phyloP scores from a whole-genome alignment of 1,140 invertebrate species.

The Caenorhabditis inopinata region DNA sequence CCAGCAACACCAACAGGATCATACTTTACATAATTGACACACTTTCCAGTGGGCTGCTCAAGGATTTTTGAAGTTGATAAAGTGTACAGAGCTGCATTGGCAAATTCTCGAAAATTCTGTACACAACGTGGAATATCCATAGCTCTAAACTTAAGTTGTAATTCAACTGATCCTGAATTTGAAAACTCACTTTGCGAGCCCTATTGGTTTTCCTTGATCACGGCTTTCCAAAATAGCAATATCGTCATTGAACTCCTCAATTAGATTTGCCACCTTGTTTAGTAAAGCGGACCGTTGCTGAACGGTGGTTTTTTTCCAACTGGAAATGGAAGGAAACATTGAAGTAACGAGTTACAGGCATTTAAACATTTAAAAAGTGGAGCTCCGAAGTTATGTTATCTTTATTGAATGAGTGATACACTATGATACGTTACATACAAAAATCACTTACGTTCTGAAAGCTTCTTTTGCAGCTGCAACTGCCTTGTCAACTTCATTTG shows the following conservation, averaged over 20 bases:
- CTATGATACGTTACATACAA: background rate
- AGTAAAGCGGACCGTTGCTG: constrained; percentile 65
- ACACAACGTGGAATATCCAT: constrained; percentile 72
- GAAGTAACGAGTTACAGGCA: no score
- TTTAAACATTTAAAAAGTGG: no score
- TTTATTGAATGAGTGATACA: constrained; percentile 33
- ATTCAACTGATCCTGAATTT: background rate
- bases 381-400: no score
- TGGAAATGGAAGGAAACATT: no score
- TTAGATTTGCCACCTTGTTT: constrained; percentile 70
- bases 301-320: constrained; percentile 66
- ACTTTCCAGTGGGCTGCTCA: constrained; percentile 65
- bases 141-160: background rate
- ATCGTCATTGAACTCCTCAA: constrained; percentile 69
- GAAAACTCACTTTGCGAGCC: constrained; percentile 66
- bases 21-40: constrained; percentile 70
- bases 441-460: constrained; percentile 45
- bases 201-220: constrained; percentile 73
- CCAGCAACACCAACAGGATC: constrained; percentile 71
- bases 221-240: constrained; percentile 71
- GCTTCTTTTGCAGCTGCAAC: constrained; percentile 49
- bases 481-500: constrained; percentile 67
- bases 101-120: constrained; percentile 72
- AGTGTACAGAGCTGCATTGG: constrained; percentile 66
- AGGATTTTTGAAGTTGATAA: constrained; percentile 29